Evolutionary conservation across 2,797 vertebrate species (phyloP).

Genomic region (Antrozous pallidus): DNA sequence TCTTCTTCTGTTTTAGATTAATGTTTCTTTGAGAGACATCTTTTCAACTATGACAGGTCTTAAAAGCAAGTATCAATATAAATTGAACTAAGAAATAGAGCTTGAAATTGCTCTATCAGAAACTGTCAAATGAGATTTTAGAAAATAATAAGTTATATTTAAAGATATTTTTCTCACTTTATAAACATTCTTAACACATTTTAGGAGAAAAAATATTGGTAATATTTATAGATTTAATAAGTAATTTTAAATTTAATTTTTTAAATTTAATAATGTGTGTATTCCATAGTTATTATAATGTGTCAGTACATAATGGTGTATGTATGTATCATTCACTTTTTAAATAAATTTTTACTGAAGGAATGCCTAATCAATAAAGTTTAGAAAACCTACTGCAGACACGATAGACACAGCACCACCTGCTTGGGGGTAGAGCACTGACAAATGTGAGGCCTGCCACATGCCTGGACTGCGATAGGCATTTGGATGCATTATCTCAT

Average conservation of each 20-base stretch:
- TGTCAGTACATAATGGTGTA: neutral
- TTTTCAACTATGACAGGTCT: neutral
- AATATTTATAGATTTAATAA: neutral
- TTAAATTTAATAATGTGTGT: neutral
- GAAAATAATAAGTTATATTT: slow-evolving; percentile 10
- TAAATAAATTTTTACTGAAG: neutral
- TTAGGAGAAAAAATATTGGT: neutral
- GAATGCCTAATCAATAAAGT: neutral
- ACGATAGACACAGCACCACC: fast-evolving
- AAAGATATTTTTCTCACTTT: slow-evolving; percentile 2
- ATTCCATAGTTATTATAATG: neutral
- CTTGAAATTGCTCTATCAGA: neutral
- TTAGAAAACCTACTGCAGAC: neutral
- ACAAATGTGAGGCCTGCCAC: fast-evolving
- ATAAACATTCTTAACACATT: neutral
- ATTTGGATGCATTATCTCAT: fast-evolving
- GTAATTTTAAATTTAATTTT: neutral
- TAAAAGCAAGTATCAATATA: neutral
- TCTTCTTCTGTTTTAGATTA: neutral
- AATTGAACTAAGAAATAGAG: slow-evolving; percentile 20
- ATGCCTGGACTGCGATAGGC: neutral
- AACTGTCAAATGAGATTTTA: neutral
- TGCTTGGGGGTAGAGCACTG: fast-evolving
- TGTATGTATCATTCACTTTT: neutral
- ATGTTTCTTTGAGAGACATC: neutral